phyloP scores from a whole-genome alignment of 2,113 vertebrate genomes.

The Otolemur garnettii region DNA sequence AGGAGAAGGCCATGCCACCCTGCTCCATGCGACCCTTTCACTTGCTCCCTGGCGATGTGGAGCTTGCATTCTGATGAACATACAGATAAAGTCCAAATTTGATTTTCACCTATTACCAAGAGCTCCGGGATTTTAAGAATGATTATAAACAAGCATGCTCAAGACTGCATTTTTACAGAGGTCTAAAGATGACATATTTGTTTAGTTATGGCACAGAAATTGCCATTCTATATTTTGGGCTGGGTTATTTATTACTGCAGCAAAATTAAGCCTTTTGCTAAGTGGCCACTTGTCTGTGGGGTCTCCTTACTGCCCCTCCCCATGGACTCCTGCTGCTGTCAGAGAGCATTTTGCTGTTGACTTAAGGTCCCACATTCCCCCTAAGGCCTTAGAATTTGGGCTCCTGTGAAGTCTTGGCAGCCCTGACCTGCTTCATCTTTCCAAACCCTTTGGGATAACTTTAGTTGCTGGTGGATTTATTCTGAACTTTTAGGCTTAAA shows the following conservation, averaged over 20 bases:
- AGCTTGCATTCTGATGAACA: background rate
- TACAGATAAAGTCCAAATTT: background rate
- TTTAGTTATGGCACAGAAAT: background rate
- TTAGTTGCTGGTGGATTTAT: slow-evolving; percentile 3
- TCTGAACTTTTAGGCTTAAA: slow-evolving; percentile 25
- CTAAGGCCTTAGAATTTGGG: background rate
- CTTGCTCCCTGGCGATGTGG: background rate
- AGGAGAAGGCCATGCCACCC: background rate
- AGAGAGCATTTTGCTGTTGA: background rate
- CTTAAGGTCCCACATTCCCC: background rate
- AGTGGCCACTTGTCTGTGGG: background rate
- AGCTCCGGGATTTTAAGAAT: background rate
- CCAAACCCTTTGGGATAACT: background rate
- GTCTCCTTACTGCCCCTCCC: background rate
- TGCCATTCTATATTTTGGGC: background rate
- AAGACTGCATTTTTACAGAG: background rate
- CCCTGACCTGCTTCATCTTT: background rate
- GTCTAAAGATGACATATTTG: background rate
- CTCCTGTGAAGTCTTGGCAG: background rate
- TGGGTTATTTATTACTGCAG: background rate
- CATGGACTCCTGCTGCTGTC: fast-evolving
- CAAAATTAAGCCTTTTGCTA: background rate
- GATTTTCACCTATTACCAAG: background rate
- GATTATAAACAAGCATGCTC: background rate
- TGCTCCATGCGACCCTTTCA: background rate